phyloP scores from a whole-genome alignment of 2,888 invertebrate genomes.

The Fragum whitleyi region DNA sequence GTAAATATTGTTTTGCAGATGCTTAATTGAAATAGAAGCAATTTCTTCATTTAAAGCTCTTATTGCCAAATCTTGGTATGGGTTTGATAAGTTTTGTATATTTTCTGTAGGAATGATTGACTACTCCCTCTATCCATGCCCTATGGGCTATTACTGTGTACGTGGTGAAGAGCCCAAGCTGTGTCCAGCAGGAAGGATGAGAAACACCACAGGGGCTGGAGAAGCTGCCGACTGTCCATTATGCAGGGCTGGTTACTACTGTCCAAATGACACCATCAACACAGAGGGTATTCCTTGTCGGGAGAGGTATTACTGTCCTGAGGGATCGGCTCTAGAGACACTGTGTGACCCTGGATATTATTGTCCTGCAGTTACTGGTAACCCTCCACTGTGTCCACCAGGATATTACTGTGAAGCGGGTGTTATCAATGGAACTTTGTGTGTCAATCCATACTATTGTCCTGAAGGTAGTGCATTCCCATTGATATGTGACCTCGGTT shows the following conservation, averaged over 20 bases:
- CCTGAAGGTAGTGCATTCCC: slow-evolving; percentile 80
- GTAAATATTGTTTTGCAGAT: too few species aligned
- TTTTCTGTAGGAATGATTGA: slow-evolving; percentile 77
- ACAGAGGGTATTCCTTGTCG: slow-evolving; percentile 79
- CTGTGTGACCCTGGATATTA: slow-evolving; percentile 80
- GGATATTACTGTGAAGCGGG: slow-evolving; percentile 82
- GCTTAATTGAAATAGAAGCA: too few species aligned
- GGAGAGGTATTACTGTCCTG: slow-evolving; percentile 80
- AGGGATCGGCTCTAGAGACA: slow-evolving; percentile 76
- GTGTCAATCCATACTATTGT: slow-evolving; percentile 81
- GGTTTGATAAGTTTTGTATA: too few species aligned
- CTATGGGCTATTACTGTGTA: slow-evolving; percentile 82
- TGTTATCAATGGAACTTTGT: slow-evolving; percentile 77
- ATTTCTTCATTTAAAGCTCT: too few species aligned
- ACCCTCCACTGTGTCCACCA: slow-evolving; percentile 78
- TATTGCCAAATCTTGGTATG: too few species aligned
- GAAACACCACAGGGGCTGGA: slow-evolving; percentile 77
- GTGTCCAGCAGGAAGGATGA: slow-evolving; percentile 83
- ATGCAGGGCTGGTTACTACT: slow-evolving; percentile 80
- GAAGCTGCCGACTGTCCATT: slow-evolving; percentile 73
- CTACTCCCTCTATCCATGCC: slow-evolving; percentile 78
- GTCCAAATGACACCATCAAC: slow-evolving; percentile 80
- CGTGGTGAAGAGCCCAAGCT: slow-evolving; percentile 77
- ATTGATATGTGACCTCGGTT: slow-evolving; percentile 79
- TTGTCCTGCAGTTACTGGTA: slow-evolving; percentile 78